Percentiles rank a stretch among this genome's conserved stretches.
Conservation (phyloP, 92 coral and sea anemone genomes). For the Micromussa lordhowensis region DNA sequence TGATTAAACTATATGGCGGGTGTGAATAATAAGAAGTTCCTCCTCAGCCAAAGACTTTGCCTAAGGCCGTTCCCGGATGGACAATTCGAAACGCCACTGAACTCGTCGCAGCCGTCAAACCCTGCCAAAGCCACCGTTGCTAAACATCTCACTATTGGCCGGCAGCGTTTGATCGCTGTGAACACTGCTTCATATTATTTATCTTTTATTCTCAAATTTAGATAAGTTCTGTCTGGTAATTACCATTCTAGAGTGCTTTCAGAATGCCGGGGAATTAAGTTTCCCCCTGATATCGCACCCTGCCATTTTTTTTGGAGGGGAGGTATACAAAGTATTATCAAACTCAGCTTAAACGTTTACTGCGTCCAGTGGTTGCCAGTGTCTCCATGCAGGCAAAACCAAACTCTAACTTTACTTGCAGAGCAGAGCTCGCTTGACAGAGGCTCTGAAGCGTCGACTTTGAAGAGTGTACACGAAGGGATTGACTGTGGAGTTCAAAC, state of each 20-base stretch:
- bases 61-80: too few relatives aligned
- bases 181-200: not conserved
- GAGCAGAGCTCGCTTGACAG: constrained; percentile 11
- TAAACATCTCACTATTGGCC: not conserved
- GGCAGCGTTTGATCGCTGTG: not conserved
- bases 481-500: constrained; percentile 56
- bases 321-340: too few relatives aligned
- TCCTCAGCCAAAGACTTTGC: not conserved
- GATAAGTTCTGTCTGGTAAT: not conserved
- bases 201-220: too few relatives aligned
- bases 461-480: constrained; percentile 69
- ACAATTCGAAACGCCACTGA: not conserved
- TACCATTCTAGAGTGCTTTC: too few relatives aligned
- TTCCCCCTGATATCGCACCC: too few relatives aligned
- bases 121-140: not conserved
- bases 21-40: not conserved
- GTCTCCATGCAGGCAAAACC: not conserved
- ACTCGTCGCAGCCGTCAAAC: not conserved
- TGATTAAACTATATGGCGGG: not conserved
- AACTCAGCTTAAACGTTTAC: not conserved
- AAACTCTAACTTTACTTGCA: constrained; percentile 5
- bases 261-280: too few relatives aligned
- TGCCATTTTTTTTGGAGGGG: too few relatives aligned
- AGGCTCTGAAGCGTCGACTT: constrained; percentile 53
- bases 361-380: not conserved